Evolutionary conservation across 2,888 invertebrate genomes (phyloP).

Genomic region (Hanleya hanleyi): DNA sequence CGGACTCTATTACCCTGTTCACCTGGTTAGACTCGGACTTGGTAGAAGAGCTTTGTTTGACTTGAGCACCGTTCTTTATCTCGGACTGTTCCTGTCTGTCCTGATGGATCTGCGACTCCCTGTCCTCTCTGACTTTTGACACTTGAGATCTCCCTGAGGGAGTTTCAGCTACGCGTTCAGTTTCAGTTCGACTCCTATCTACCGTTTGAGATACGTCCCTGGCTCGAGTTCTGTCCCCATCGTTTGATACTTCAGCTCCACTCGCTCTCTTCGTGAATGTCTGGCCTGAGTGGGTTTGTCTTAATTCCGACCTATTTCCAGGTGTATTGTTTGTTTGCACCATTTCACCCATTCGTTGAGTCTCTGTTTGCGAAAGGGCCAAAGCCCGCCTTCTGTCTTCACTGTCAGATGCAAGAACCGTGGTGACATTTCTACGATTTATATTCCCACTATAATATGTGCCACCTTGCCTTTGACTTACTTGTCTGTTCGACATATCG

Average conservation of each 20-base stretch:
- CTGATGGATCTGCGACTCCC: neutral
- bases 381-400: neutral
- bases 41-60: neutral
- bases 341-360: neutral
- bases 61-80: neutral
- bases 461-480: neutral
- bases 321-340: neutral
- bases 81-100: neutral
- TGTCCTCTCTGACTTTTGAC: neutral
- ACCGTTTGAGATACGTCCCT: neutral
- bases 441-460: constrained; percentile 1
- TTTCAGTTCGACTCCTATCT: neutral
- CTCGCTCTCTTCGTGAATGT: neutral
- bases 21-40: neutral
- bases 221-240: constrained; percentile 1
- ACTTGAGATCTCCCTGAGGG: neutral
- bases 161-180: neutral
- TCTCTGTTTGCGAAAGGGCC: constrained; percentile 12
- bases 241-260: neutral
- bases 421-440: constrained; percentile 1
- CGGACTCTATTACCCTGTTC: neutral
- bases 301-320: neutral
- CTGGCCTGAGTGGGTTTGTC: neutral
- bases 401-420: neutral
- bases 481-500: constrained; percentile 6